Base-by-base conservation (phyloP, 2,113 vertebrate genomes). In the Megalops atlanticus region DNA sequence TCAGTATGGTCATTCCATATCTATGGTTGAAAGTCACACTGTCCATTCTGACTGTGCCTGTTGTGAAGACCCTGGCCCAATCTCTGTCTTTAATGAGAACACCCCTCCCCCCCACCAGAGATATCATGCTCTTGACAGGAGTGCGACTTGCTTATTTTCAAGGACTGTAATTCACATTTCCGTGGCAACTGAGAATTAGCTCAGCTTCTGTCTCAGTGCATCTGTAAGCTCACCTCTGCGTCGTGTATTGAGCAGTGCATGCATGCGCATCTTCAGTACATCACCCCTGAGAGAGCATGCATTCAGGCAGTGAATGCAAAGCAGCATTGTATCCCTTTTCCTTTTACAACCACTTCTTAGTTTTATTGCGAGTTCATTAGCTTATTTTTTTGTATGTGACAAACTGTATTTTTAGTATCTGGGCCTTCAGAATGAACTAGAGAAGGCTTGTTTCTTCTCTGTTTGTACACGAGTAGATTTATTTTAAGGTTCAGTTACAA, bases 141-240 rank as follows among this genome's bases (percentile, higher is more conserved):
- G 15, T 80, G 39, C 68, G 52, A 79, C 74, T 54, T 21, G 7
- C 75, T 39, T 80, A 64, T 78, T 72, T 74, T 75, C 74, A 31
- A 83, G 77, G 12, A 78, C 87, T 69, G 78, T 86, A 79, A 87
- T 80, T 84, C 76, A 82, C 80, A 86, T 89, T 83, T 77, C 89
- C 89, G 89, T 89, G 89, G 88, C 86, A 83, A 91, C 84, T 0
- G n/a, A 49, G 85, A 88, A 85, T 88, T 80, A 88, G 87, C 89
- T 89, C 40, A 12, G 43, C 33, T 35, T 35, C 41, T n/a, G 36
- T 38, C 27, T 38, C 33, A 52, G 31, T 18, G 14, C 10, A 8
- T 33, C 31, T 74, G 31, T 72, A 43, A 14, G 87, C 21, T 88
- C 82, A 78, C 43, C 43, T 14, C 43, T 45, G 14, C 43, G 14